Conservation (phyloP, 2,113 vertebrate genomes). For the Rhodinocichla rosea region DNA sequence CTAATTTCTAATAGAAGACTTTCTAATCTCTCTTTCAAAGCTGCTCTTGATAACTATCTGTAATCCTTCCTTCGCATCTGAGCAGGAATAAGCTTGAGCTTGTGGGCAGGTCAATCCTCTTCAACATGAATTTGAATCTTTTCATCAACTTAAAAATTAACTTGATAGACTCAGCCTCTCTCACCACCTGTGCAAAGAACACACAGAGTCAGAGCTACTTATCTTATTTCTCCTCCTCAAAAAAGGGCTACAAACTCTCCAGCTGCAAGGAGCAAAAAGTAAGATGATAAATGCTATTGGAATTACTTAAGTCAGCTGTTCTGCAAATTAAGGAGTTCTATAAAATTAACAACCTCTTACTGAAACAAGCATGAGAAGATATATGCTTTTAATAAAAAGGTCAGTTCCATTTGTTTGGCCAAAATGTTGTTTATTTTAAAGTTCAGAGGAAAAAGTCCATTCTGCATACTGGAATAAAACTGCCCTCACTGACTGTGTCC, state of each 20-base stretch:
- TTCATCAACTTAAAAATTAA: neutral
- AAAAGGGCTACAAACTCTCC: neutral
- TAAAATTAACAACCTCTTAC: neutral
- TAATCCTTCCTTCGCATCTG: neutral
- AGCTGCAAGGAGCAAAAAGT: neutral
- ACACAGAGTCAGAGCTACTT: neutral
- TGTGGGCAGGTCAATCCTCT: neutral
- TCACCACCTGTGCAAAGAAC: neutral
- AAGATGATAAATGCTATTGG: neutral
- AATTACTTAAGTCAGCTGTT: conserved; percentile 14
- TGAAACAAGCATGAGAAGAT: neutral
- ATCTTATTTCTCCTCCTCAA: neutral
- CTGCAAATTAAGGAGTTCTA: neutral
- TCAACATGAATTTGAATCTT: neutral
- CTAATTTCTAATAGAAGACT: neutral
- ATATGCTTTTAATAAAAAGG: neutral
- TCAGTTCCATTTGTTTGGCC: neutral
- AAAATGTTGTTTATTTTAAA: conserved; percentile 37
- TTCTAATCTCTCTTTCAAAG: neutral
- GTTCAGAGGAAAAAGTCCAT: neutral
- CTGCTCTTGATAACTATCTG: neutral
- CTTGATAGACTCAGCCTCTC: neutral
- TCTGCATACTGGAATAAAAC: neutral
- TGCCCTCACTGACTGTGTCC: neutral
- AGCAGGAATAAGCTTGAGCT: neutral